Base-by-base conservation (phyloP, 2,888 invertebrate species). In the Saturnia pavonia region DNA sequence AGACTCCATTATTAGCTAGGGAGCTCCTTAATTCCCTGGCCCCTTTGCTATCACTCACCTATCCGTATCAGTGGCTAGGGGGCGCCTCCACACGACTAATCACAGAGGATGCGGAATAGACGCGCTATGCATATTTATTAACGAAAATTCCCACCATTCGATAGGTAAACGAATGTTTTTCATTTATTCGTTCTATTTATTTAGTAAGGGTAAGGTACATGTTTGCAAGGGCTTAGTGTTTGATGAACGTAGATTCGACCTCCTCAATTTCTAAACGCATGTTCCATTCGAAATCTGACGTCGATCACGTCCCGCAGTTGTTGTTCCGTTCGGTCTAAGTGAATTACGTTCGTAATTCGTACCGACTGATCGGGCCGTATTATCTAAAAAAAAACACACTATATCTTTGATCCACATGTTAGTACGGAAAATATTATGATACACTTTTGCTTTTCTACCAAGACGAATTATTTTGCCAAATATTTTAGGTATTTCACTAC, bases 41-140 rank as follows among this genome's bases (percentile, higher is more conserved):
- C 88, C 92, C 91, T 90, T 87, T 84, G 90, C 90, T 92, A 92
- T 92, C 92, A 91, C 90, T 92, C 93, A 94, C 92, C 91, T 92
- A 91, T 90, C 89, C 87, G 90, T 91, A 90, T 91, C 91, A 89
- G 86, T 82, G 81, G 77, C 76, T 78, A 79, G 84, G 82, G 85
- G 82, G 80, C 73, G 76, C 82, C 88, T 88, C 87, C 87, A 85
- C 84, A 82, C 88, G 86, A 91, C 93, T 94, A 93, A 93, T 93
- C 94, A 94, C 92, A 85, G 91, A 92, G 93, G 91, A 91, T 91
- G 92, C 86, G 90, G 87, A 86, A 91, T 89, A 90, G 91, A 93
- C 93, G 92, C 90, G 91, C 89, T 90, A 92, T 93, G 94, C 94
- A 94, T 94, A 94, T 93, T 94, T 92, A 94, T 93, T 89, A 91